Base-by-base conservation (phyloP, 2,797 vertebrate genomes). In the Apogon hyalosoma region DNA sequence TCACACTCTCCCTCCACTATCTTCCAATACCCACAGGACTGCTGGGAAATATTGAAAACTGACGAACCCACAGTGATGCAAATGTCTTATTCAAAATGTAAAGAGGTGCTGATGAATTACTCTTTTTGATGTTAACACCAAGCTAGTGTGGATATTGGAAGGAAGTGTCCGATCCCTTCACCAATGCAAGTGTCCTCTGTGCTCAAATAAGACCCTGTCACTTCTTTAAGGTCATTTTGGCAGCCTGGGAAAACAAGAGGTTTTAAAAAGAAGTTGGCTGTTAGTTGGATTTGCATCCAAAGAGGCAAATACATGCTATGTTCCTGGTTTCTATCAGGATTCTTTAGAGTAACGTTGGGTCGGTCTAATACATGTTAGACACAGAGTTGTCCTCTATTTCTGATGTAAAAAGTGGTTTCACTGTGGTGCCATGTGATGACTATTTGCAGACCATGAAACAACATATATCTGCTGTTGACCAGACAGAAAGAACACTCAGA, bases 141-240 rank as follows among this genome's bases (percentile, higher is more conserved):
- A 55, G 72, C 78, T 66, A 43, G 67, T 80, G 86, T 90, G 90
- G 90, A 79, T 89, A 87, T 92, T 89, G 89, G 87, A 91, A 91
- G 85, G 65, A 82, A 75, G 87, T 43, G 41, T 75, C 82, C 73
- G 39, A 31, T 69, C 79, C 88, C 80, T 80, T 63, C 80, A 88
- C 77, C 85, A 81, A 82, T 80, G 68, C 80, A 78, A 75, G 85
- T 83, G 77, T 90, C 77, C 89, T 85, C 41, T 84, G 69, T 85
- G 83, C 77, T 86, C 77, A 79, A 72, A 64, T 50, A 78, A 74
- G 85, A 79, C 16, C 50, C 69, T 73, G 77, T 75, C 70, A 80
- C 79, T 57, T 47, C 57, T 53, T 64, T 43, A 76, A 83, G 85
- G 91, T 92, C 92, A 93, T 92, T 92, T 92, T 91, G 92, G 91